phyloP scores from a whole-genome alignment of 1,140 invertebrate genomes.

The Philotrypesis tridentata region DNA sequence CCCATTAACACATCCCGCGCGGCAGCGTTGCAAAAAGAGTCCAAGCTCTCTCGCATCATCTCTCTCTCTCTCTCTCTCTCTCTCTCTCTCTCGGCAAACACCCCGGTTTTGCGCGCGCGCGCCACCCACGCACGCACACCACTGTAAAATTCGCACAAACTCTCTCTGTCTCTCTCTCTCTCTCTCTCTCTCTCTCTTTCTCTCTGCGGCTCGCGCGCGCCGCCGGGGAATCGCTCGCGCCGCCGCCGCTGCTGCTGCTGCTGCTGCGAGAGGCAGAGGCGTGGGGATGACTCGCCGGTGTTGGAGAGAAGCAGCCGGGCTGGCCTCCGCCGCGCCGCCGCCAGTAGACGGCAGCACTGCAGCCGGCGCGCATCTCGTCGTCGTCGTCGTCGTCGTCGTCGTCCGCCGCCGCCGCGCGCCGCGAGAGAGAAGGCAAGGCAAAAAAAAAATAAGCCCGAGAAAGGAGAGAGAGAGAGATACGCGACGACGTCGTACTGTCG shows the following conservation, averaged over 20 bases:
- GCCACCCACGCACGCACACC: neutral
- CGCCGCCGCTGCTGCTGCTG: slow-evolving; percentile 42
- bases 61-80: no score
- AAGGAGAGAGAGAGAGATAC: neutral
- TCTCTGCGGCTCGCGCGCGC: no score
- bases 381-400: slow-evolving; percentile 55
- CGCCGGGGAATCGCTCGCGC: slow-evolving; percentile 14
- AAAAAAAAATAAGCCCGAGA: neutral
- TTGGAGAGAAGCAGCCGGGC: slow-evolving; percentile 11
- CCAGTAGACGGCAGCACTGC: slow-evolving; percentile 74
- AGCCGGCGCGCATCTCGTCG: slow-evolving; percentile 67
- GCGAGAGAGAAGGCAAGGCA: neutral
- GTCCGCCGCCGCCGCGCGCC: slow-evolving; percentile 45
- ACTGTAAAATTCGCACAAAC: neutral
- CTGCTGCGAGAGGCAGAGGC: neutral
- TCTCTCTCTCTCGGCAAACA: neutral
- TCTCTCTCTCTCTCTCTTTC: no score
- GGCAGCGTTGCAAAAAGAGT: no score
- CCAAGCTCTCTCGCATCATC: no score
- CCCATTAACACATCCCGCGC: no score
- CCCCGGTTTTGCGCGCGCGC: neutral
- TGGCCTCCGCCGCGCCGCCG: slow-evolving; percentile 22
- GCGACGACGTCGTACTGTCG: no score
- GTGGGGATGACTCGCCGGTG: slow-evolving; percentile 41
- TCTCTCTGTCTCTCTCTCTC: neutral